These are phyloP conservation scores for Anneissia japonica DNA, from an alignment of 35 echinoderm and acorn worm genomes.

Conservation along the genomic window DNA sequence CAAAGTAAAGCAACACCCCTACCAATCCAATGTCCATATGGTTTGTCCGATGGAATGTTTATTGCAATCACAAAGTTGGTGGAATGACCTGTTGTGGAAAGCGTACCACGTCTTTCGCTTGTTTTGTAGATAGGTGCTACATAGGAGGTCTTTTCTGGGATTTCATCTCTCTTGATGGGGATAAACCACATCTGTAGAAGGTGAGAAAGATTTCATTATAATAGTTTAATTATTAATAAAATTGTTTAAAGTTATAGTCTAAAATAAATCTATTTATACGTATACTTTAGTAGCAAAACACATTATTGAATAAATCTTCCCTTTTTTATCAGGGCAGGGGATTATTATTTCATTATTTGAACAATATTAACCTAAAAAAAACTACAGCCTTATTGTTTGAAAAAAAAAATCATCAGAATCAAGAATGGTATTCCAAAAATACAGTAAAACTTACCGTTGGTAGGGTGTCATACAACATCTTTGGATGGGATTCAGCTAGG, in stretches of 20 bases:
- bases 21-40: constrained; percentile 74
- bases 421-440: no score
- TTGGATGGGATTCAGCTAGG: constrained; percentile 80
- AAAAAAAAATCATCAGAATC: no score
- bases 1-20: constrained; percentile 89
- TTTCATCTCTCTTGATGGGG: constrained; percentile 67
- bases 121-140: constrained; percentile 92
- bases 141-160: constrained; percentile 61
- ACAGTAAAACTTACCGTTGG: constrained; percentile 73
- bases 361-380: no score
- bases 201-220: no score
- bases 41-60: constrained; percentile 79
- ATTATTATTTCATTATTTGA: no score
- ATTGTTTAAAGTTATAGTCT: no score
- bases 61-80: constrained; percentile 94
- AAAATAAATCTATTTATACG: no score
- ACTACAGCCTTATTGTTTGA: no score
- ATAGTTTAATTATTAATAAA: no score
- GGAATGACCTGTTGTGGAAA: constrained; percentile 93
- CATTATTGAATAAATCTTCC: no score
- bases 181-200: constrained; percentile 69
- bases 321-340: no score
- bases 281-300: no score
- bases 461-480: constrained; percentile 83
- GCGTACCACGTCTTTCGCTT: constrained; percentile 82